Conservation (phyloP, 2,888 invertebrate genomes). For the Megamerina dolium region DNA sequence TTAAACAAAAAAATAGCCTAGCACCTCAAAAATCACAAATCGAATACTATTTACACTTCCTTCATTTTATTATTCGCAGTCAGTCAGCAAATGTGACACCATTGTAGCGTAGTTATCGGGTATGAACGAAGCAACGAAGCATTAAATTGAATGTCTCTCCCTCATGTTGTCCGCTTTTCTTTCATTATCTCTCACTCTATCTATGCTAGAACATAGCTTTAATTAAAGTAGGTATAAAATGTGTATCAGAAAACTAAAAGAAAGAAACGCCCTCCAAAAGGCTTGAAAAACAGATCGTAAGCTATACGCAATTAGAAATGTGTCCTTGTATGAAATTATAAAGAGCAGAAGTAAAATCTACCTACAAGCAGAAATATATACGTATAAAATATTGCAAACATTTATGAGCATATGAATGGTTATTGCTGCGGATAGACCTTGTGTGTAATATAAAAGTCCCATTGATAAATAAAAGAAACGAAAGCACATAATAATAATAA, state of each 20-base stretch:
- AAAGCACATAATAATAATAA: no score
- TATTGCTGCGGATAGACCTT: no score
- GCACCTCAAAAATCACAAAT: no score
- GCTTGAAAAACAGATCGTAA: background rate
- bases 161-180: background rate
- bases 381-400: background rate
- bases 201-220: background rate
- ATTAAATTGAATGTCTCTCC: slow-evolving; percentile 23
- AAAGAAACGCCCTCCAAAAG: background rate
- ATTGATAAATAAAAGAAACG: no score
- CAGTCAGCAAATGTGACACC: no score
- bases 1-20: no score
- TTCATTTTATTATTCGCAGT: no score
- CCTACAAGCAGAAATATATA: background rate
- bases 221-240: background rate
- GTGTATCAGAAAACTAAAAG: background rate
- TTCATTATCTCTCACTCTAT: slow-evolving; percentile 1
- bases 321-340: background rate
- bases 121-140: slow-evolving; percentile 11
- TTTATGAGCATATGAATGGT: no score
- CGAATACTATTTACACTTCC: no score
- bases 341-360: background rate
- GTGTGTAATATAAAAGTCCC: no score
- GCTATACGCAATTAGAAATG: background rate
- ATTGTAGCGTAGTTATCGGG: no score